A percentile compares a stretch with the other conserved stretches of the same genome.
Conservation (phyloP, 2,888 invertebrate species). For the Watsonalla binaria region DNA sequence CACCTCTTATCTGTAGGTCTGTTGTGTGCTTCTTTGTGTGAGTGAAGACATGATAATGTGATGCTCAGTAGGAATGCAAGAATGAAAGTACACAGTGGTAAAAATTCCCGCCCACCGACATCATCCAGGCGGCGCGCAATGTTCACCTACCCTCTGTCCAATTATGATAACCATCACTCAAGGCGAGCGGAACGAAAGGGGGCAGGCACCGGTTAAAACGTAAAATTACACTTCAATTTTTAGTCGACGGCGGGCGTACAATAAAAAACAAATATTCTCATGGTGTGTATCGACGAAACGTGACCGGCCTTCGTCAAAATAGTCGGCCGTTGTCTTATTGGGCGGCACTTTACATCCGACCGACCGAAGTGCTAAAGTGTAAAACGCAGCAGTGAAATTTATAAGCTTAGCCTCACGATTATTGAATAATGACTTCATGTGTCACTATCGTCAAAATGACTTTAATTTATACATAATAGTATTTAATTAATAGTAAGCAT, state of each 20-base stretch:
- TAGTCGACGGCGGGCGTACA: constrained; percentile 69
- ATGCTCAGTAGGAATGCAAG: constrained; percentile 2
- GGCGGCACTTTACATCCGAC: constrained; percentile 65
- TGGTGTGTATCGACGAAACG: constrained; percentile 76
- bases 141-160: constrained; percentile 73
- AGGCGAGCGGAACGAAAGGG: constrained; percentile 78
- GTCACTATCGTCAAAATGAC: constrained; percentile 53
- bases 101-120: constrained; percentile 55
- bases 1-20: constrained; percentile 45
- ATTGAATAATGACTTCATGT: constrained; percentile 72
- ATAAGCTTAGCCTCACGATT: constrained; percentile 71
- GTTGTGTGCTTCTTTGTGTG: constrained; percentile 11
- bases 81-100: constrained; percentile 28
- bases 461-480: constrained; percentile 29
- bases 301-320: constrained; percentile 78
- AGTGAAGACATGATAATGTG: neutral
- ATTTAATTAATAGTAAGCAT: too few species aligned
- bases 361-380: constrained; percentile 75
- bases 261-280: constrained; percentile 79
- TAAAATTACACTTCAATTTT: constrained; percentile 78
- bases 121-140: constrained; percentile 54
- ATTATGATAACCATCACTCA: constrained; percentile 78
- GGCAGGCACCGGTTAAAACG: constrained; percentile 76
- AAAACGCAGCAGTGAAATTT: constrained; percentile 73
- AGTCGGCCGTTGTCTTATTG: constrained; percentile 73